Evolutionary conservation across 2,113 vertebrate genomes (phyloP), one percentile per base, ranked within the genome.

Genomic region (Fukomys damarensis): DNA sequence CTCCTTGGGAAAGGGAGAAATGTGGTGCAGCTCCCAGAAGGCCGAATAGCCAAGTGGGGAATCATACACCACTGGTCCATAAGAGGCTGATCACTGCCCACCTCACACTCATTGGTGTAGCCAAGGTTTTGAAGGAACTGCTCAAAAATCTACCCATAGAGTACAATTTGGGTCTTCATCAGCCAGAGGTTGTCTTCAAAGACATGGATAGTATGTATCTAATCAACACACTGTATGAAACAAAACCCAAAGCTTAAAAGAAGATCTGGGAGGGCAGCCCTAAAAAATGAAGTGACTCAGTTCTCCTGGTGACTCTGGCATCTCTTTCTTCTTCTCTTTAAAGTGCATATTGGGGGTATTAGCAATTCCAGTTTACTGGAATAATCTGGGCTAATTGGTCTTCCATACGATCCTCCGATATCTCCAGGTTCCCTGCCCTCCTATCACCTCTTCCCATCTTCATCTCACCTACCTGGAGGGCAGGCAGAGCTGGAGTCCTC

Each of bases 131-230:
- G 35, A 54, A 59, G 54, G 30, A 90, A 90, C 20, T 54, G 58
- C 86, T 86, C 32, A 32, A 52, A 93, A 95, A n/a, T 28, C 72
- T 35, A 59, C 56, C 74, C 26, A 35, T 22, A 49, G 83, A 26
- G 35, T 79, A 59, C 14, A 65, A 49, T 56, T 10, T 76, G 58
- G 43, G 38, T 38, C 58, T 77, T 92, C 38, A n/a, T n/a, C 35
- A 52, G 80, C 46, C 83, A 91, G 81, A 89, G 61, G 72, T 95
- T 97, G 91, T 94, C 97, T 96, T 77, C 96, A 97, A 98, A 97
- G 65, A 4, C 56, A 38, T 16, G 81, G 13, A 81, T 7, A 93
- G 83, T 83, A 54, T 3, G 77, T 0, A 65, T 24, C 58, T 90
- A 22, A 89, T 68, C 22, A 79, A 74, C 16, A n/a, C 56, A 86